Conservation (phyloP, 1,140 invertebrate species). For the Macrocentrus cingulum region DNA sequence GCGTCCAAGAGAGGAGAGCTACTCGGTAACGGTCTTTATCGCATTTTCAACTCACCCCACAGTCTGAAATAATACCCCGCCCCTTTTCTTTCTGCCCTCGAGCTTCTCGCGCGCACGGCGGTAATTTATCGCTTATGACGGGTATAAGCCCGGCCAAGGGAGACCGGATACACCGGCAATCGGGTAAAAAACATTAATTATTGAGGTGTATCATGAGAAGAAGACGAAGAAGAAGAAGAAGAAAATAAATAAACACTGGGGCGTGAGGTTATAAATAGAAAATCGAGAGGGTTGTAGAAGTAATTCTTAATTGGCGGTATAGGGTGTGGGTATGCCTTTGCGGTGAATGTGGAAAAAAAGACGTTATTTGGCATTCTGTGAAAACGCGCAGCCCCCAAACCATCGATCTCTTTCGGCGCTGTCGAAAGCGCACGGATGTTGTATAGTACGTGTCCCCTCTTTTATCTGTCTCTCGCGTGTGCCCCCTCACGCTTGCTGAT, state of each 20-base stretch:
- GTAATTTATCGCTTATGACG: constrained; percentile 21
- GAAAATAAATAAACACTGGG: not conserved
- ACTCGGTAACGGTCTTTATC: constrained; percentile 45
- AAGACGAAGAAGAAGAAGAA: not conserved
- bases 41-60: constrained; percentile 24
- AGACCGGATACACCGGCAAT: not conserved
- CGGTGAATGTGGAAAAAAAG: too few relatives aligned
- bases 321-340: too few relatives aligned
- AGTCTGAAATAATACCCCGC: not conserved
- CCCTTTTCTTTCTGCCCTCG: not conserved
- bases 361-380: not conserved
- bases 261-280: not conserved
- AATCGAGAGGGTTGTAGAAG: too few relatives aligned
- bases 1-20: not conserved
- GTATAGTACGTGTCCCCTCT: constrained; percentile 26
- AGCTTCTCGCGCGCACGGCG: too few relatives aligned
- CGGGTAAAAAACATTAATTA: not conserved
- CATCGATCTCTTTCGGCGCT: constrained; percentile 55
- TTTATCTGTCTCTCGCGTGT: not conserved
- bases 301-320: too few relatives aligned
- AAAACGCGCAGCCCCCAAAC: constrained; percentile 36
- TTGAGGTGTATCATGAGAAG: not conserved
- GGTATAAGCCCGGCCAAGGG: not conserved
- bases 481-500: constrained; percentile 4
- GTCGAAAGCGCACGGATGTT: constrained; percentile 25